Evolutionary conservation across 2,113 vertebrate genomes (phyloP).

Genomic region (Pseudorectes ferrugineus): DNA sequence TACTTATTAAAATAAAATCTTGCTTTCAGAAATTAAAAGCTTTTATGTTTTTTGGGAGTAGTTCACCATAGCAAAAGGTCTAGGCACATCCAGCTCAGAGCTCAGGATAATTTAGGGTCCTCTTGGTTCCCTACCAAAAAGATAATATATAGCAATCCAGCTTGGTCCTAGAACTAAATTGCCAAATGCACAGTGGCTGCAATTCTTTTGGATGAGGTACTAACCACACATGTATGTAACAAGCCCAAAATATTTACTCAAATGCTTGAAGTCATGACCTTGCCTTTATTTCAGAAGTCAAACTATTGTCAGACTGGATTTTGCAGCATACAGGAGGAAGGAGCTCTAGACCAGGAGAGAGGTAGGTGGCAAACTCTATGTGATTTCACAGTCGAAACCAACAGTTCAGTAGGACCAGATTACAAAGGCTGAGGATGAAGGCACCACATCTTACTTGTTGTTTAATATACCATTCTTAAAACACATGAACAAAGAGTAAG

Average conservation of each 20-base stretch:
- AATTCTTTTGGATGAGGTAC: not conserved
- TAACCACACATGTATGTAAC: accelerated
- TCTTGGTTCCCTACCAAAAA: not conserved
- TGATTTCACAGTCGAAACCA: not conserved
- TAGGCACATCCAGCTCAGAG: not conserved
- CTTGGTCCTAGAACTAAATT: not conserved
- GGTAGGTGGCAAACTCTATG: not conserved
- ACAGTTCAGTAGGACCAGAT: not conserved
- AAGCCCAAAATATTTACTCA: not conserved
- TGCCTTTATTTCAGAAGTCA: not conserved
- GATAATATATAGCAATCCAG: not conserved
- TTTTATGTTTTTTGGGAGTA: not conserved
- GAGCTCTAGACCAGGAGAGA: not conserved
- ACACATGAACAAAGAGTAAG: not conserved
- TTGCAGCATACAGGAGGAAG: not conserved
- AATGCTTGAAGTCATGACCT: not conserved
- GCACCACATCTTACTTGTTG: not conserved
- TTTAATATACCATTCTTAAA: not conserved
- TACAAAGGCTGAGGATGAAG: not conserved
- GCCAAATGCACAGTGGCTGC: not conserved
- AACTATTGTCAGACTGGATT: not conserved
- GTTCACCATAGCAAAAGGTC: not conserved
- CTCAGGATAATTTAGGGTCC: not conserved
- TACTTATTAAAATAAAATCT: not conserved
- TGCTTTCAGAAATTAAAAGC: not conserved